phyloP scores from a whole-genome alignment of 2,888 invertebrate genomes.

The Baccha elongata region DNA sequence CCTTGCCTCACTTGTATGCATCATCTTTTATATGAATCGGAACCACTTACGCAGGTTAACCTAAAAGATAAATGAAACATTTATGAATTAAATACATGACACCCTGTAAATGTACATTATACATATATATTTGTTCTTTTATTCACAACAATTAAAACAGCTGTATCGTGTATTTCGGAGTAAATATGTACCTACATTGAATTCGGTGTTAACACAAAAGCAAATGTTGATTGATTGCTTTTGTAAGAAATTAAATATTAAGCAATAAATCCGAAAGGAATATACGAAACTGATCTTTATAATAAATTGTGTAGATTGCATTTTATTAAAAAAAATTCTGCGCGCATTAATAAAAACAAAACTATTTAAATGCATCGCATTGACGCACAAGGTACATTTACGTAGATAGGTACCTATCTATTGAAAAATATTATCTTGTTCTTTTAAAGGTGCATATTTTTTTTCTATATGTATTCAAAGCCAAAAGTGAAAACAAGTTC shows the following conservation, averaged over 20 bases:
- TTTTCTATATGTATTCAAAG: background rate
- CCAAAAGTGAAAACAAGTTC: background rate
- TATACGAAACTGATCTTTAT: background rate
- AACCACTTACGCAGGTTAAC: no score
- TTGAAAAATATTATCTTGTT: no score
- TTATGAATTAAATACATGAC: no score
- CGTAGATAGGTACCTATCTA: no score
- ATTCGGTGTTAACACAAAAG: background rate
- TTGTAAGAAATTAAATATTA: background rate
- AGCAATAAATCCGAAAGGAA: constrained; percentile 8
- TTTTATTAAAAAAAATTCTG: background rate
- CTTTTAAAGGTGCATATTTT: background rate
- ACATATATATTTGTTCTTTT: background rate
- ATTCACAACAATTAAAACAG: background rate
- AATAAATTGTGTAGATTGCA: background rate
- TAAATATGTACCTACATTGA: background rate
- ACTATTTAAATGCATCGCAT: background rate
- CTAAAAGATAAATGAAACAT: no score
- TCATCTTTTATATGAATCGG: no score
- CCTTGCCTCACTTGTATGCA: no score
- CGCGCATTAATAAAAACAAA: background rate
- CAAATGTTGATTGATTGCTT: constrained; percentile 9
- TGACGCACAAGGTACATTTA: background rate
- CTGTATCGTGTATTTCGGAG: background rate
- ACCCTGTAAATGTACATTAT: background rate